phyloP scores from a whole-genome alignment of 2,888 invertebrate genomes.

The Macaria notata region DNA sequence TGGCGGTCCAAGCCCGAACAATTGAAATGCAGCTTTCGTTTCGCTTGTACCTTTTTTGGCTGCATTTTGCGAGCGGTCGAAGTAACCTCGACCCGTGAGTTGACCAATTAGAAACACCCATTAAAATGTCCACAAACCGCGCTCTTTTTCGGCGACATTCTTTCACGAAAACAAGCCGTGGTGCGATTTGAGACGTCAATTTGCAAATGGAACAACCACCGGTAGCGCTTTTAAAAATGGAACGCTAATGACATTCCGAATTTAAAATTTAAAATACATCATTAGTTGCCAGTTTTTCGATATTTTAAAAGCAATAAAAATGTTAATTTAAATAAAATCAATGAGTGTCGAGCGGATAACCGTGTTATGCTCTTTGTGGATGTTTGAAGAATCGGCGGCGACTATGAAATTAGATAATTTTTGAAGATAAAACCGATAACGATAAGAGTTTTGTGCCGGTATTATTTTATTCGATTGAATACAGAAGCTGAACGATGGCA shows the following conservation, averaged over 20 bases:
- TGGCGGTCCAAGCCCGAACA: constrained; percentile 10
- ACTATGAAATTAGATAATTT: constrained; percentile 17
- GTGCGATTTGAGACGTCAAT: constrained; percentile 68
- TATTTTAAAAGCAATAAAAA: constrained; percentile 35
- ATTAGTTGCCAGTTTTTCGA: constrained; percentile 37
- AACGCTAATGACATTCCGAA: constrained; percentile 50
- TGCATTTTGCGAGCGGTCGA: constrained; percentile 38
- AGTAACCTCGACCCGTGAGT: constrained; percentile 55
- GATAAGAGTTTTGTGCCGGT: constrained; percentile 4
- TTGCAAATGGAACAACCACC: constrained; percentile 61
- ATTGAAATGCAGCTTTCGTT: constrained; percentile 30
- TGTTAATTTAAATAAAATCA: constrained; percentile 33
- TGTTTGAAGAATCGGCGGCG: constrained; percentile 14
- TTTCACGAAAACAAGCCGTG: constrained; percentile 68
- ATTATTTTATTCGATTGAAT: constrained; percentile 11
- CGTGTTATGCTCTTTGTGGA: constrained; percentile 16
- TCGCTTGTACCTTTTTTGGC: constrained; percentile 31
- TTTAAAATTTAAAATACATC: constrained; percentile 48
- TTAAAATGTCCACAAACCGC: constrained; percentile 62
- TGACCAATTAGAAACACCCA: constrained; percentile 76
- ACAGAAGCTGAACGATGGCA: constrained; percentile 6
- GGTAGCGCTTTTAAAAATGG: constrained; percentile 63
- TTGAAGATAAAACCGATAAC: constrained; percentile 13
- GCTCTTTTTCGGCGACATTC: constrained; percentile 68
- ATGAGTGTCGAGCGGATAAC: constrained; percentile 20